phyloP scores from a whole-genome alignment of 1,140 invertebrate genomes.

The Galendromus occidentalis region DNA sequence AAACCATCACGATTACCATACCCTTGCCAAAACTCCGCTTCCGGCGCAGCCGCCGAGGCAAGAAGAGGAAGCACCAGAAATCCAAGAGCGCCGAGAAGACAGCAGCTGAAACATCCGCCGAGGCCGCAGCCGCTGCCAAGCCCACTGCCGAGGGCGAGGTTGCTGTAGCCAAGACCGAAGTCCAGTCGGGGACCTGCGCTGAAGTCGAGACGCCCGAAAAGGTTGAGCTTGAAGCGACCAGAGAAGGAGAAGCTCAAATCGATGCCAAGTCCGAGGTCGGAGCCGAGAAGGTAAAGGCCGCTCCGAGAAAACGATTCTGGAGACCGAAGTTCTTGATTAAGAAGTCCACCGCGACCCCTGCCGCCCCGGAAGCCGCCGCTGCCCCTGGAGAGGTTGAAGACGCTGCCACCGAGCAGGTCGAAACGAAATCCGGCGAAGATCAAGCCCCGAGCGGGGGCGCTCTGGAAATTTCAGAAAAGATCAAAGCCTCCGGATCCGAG shows the following conservation, averaged over 20 bases:
- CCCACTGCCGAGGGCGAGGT: background rate
- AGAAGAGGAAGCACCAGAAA: constrained; percentile 19
- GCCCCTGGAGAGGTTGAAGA: background rate
- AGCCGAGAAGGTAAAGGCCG: too few species aligned
- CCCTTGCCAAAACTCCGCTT: constrained; percentile 44
- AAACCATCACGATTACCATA: background rate
- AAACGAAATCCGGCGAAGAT: background rate
- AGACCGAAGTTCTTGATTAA: background rate
- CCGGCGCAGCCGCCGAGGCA: constrained; percentile 35
- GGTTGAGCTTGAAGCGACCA: too few species aligned
- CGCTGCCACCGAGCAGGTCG: background rate
- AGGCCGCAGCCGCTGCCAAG: background rate
- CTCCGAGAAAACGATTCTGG: background rate
- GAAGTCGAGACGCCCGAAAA: too few species aligned
- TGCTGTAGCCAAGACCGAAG: background rate
- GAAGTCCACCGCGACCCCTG: background rate
- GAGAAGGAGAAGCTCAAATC: too few species aligned
- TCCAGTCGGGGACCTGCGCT: too few species aligned
- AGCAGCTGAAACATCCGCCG: background rate
- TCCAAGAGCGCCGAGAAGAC: background rate
- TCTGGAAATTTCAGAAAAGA: background rate
- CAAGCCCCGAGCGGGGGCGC: background rate
- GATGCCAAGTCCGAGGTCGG: too few species aligned
- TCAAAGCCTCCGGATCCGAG: background rate
- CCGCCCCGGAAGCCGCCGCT: too few species aligned